Conservation (phyloP, 2,888 invertebrate species). For the Cetonia aurata region DNA sequence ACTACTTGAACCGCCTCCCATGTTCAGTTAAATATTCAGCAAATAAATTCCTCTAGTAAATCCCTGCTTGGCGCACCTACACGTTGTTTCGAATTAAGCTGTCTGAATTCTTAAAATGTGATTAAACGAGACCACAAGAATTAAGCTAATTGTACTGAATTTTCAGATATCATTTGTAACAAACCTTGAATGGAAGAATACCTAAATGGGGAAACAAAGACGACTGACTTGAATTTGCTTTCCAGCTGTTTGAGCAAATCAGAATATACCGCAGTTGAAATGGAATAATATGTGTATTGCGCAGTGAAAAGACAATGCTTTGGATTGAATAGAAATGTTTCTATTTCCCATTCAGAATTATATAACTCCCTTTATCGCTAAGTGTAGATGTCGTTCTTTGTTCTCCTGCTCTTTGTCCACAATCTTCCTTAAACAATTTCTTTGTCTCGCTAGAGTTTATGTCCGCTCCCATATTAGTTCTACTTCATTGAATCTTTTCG, state of each 20-base stretch:
- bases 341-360: conserved; percentile 1
- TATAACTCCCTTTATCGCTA: too few species aligned
- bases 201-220: not conserved
- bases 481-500: too few species aligned
- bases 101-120: conserved; percentile 28
- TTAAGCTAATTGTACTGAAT: conserved; percentile 30
- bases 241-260: not conserved
- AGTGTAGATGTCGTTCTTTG: too few species aligned
- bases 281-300: conserved; percentile 14
- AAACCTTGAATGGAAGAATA: not conserved
- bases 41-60: conserved; percentile 25
- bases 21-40: conserved; percentile 23
- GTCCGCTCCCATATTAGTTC: too few species aligned
- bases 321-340: conserved; percentile 2
- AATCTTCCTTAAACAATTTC: too few species aligned
- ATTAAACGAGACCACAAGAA: conserved; percentile 27
- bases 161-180: not conserved
- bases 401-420: too few species aligned
- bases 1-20: conserved; percentile 8
- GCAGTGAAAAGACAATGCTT: not conserved
- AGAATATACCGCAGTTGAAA: not conserved
- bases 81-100: conserved; percentile 20
- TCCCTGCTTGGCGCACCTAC: conserved; percentile 31
- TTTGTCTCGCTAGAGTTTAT: too few species aligned
- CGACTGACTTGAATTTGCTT: conserved; percentile 5